A percentile compares a stretch with the other conserved stretches of the same genome.
phyloP scores from a whole-genome alignment of 2,113 vertebrate species.

The Petrocephalus microphthalmus region DNA sequence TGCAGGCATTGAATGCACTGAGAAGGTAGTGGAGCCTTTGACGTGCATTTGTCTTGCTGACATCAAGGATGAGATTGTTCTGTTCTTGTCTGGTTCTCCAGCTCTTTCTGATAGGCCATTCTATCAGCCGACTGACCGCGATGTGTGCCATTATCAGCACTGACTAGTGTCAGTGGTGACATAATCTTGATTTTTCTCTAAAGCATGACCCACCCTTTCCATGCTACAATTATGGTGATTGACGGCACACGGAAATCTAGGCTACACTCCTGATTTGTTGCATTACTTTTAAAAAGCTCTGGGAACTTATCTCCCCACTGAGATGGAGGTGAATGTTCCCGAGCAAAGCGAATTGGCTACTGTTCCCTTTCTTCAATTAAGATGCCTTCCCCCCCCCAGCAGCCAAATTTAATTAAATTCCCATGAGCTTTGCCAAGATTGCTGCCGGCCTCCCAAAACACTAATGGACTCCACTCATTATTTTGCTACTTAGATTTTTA shows the following conservation, averaged over 20 bases:
- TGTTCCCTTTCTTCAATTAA: conserved; percentile 34
- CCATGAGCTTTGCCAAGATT: conserved; percentile 36
- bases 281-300: conserved; percentile 24
- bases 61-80: neutral
- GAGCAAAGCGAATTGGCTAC: conserved; percentile 26
- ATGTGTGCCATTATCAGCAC: neutral
- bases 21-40: neutral
- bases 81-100: neutral
- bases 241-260: conserved; percentile 12
- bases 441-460: conserved; percentile 28
- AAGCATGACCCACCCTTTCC: neutral
- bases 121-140: neutral
- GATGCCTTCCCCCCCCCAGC: conserved; percentile 33
- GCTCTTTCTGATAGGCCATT: neutral
- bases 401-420: conserved; percentile 45
- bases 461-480: conserved; percentile 18
- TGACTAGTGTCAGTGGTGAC: neutral
- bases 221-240: neutral
- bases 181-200: neutral
- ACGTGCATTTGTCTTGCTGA: neutral
- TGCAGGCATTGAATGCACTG: neutral
- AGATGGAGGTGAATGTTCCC: conserved; percentile 32
- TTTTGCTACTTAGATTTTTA: conserved; percentile 9
- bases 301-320: conserved; percentile 20
- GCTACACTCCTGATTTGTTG: conserved; percentile 25